Base-by-base conservation (phyloP, 2,888 invertebrate species). In the Lutraria lutraria region DNA sequence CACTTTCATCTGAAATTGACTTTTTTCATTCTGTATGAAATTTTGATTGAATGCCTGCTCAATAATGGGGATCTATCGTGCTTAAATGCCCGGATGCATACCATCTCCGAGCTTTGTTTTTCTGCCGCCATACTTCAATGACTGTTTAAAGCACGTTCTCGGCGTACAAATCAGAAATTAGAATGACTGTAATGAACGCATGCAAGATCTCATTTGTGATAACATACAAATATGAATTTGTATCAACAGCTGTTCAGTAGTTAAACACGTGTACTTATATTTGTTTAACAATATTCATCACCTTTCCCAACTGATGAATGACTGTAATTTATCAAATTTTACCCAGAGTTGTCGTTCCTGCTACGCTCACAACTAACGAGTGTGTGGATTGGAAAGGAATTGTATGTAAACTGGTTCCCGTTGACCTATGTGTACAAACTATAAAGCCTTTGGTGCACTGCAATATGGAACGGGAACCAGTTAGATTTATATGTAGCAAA, bases 131-230 rank as follows among this genome's bases (percentile, higher is more conserved):
- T 68, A 25, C 63, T 68, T 68, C 63, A 68, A 68, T 68, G 63
- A 68, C n/a, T 68, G 25, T 68, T 68, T 12, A 10, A 25, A 68
- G 25, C 43, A 68, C 25, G 25, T 25, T 68, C 63, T 25, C 63
- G 2, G 25, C n/a, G 25, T 68, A 68, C 63, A 68, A 68, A 68
- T 68, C 21, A 68, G 63, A 68, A 68, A 68, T 68, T 68, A 68
- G 63, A n/a, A n/a, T n/a, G n/a, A n/a, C n/a, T n/a, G 2, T 43
- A 43, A 43, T 43, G 2, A 43, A 43, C 43, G 43, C 43, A 21
- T 60, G n/a, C 25, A 8, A 21, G 63, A 68, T 68, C 13, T 68
- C 12, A 25, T 25, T 68, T 25, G 25, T 68, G 63, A 68, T 68
- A 68, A 25, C 25, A 13, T 3, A 8, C 8, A 60, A n/a, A n/a